Evolutionary conservation across 2,113 vertebrate species (phyloP), one percentile per base, ranked within the genome.

Genomic region (Suncus etruscus): DNA sequence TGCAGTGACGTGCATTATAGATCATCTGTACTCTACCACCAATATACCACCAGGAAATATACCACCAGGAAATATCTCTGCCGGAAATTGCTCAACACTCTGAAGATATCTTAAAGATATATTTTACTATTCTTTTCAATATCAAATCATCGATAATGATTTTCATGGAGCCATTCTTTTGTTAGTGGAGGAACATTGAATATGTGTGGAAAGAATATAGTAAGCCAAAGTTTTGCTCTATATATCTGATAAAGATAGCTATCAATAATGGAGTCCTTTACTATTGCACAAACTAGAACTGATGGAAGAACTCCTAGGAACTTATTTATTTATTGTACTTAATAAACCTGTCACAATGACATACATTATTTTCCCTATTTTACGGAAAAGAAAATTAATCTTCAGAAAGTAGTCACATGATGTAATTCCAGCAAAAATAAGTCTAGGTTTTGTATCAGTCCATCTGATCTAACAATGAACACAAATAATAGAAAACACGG

Each of bases 361-460:
- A 39, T 81, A 54, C 11, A 58, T 66, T 61, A 45, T 80, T 70
- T 18, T 45, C 15, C 80, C 31, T 54, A 8, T 93, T 85, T 93
- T 94, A 84, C 54, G 93, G 78, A 48, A 45, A 20, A 85, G 75
- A 18, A 77, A 90, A 84, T 1, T 48, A 24, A n/a, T 82, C 47
- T 91, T 11, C 18, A 94, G 94, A 76, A 88, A 51, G 87, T 77
- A 70, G 66, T 89, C 20, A 15, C 9, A 74, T 16, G 74, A 20
- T 69, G 81, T 84, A 91, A 58, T 87, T 27, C 16, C 24, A 50
- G 32, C 11, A 45, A 82, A 78, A 10, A 24, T 66, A 86, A 86
- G 6, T 88, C 61, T 75, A 65, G 8, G 39, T 91, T 91, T 83
- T n/a, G 61, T 87, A 3, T 94, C 51, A 76, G 47, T 68, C 29